These are phyloP conservation scores for Oxystoma pomonae DNA, from an alignment of 2,888 invertebrate genomes.

Conservation along the genomic window DNA sequence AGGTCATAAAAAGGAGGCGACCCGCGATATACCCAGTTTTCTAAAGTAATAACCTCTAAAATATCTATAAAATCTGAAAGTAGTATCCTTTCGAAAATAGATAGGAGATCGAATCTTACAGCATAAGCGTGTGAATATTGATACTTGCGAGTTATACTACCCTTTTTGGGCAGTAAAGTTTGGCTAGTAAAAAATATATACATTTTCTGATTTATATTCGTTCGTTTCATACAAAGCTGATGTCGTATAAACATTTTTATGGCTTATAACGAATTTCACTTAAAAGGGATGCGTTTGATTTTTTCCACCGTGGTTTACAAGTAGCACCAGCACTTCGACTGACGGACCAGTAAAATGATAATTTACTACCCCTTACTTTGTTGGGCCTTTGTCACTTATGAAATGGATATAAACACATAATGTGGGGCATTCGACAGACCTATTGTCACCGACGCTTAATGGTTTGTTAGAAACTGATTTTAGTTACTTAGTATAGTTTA, in stretches of 20 bases:
- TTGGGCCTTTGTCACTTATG: constrained; percentile 9
- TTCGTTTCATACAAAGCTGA: constrained; percentile 37
- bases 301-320: constrained; percentile 29
- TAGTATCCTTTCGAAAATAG: constrained; percentile 23
- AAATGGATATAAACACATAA: constrained; percentile 9
- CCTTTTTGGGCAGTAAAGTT: constrained; percentile 38
- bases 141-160: constrained; percentile 21
- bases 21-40: not conserved
- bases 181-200: constrained; percentile 34
- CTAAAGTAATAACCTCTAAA: constrained; percentile 19
- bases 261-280: constrained; percentile 42
- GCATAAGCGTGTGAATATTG: constrained; percentile 25
- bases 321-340: constrained; percentile 7
- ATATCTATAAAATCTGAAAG: constrained; percentile 24
- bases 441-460: constrained; percentile 16
- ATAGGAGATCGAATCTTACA: constrained; percentile 17
- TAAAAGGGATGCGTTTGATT: constrained; percentile 33
- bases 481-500: constrained; percentile 4
- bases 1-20: not conserved
- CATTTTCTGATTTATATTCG: constrained; percentile 23
- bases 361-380: constrained; percentile 16
- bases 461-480: constrained; percentile 10
- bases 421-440: constrained; percentile 16
- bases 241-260: constrained; percentile 39
- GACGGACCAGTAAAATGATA: constrained; percentile 16